phyloP scores from a whole-genome alignment of 2,888 invertebrate species.

The Phanerotoma sp. region DNA sequence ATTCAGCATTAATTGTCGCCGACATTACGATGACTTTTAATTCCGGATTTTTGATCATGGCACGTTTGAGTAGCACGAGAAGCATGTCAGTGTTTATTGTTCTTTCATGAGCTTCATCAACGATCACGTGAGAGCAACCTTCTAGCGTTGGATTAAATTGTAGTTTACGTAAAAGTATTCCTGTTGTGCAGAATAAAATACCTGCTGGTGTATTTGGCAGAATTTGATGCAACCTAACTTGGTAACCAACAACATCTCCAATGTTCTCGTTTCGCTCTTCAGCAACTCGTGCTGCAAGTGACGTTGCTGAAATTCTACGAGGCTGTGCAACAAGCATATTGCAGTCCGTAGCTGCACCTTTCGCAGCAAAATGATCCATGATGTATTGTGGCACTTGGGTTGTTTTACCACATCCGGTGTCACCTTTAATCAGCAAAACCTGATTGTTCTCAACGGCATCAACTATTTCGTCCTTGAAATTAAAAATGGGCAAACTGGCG shows the following conservation, averaged over 20 bases:
- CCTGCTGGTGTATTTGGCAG: conserved; percentile 62
- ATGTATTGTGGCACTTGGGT: conserved; percentile 69
- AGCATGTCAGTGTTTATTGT: conserved; percentile 70
- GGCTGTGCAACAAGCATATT: conserved; percentile 69
- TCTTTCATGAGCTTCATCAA: conserved; percentile 77
- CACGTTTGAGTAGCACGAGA: conserved; percentile 63
- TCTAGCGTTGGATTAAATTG: conserved; percentile 57
- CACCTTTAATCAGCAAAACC: conserved; percentile 67
- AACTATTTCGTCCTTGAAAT: conserved; percentile 59
- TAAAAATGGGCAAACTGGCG: conserved; percentile 24
- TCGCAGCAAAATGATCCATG: conserved; percentile 59
- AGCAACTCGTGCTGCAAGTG: conserved; percentile 68
- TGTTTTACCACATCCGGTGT: conserved; percentile 75
- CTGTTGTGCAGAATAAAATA: conserved; percentile 71
- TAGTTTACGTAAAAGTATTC: conserved; percentile 61
- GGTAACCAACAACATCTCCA: conserved; percentile 68
- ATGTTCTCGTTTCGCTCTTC: conserved; percentile 66
- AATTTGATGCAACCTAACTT: conserved; percentile 63
- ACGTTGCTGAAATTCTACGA: conserved; percentile 69
- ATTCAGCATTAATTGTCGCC: conserved; percentile 67
- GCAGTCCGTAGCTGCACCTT: conserved; percentile 57
- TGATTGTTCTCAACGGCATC: conserved; percentile 59
- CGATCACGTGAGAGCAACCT: conserved; percentile 67
- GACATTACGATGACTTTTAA: conserved; percentile 72
- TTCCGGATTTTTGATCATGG: conserved; percentile 60